Evolutionary conservation across 37 sponge, comb jelly and placozoan genomes (phyloP).

Genomic region (Oscarella lobularis): DNA sequence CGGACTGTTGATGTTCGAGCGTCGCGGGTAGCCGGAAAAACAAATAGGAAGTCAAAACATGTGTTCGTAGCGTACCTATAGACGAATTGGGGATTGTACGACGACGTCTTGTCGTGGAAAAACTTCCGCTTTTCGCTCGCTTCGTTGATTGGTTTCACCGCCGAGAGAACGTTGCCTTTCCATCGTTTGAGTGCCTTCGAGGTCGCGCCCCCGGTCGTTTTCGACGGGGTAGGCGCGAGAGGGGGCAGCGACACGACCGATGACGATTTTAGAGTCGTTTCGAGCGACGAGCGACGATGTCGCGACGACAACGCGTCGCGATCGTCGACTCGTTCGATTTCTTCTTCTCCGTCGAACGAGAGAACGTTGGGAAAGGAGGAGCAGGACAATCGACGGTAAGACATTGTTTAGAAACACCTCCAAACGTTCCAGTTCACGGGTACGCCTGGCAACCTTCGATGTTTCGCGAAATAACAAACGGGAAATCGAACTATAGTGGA

Average conservation of each 20-base stretch:
- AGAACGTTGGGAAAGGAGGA: too few species aligned
- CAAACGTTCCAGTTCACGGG: too few species aligned
- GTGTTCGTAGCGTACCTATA: too few species aligned
- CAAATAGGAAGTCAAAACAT: too few species aligned
- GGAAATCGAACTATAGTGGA: too few species aligned
- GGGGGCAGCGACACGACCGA: background rate
- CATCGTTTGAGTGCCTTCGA: background rate
- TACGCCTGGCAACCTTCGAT: too few species aligned
- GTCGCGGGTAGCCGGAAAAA: too few species aligned
- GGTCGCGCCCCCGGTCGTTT: background rate
- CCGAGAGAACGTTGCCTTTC: background rate
- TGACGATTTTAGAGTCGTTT: background rate
- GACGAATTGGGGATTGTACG: background rate
- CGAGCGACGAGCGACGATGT: background rate
- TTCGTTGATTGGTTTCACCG: background rate
- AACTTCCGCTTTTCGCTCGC: background rate
- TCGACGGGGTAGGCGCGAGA: too few species aligned
- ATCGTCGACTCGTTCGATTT: constrained; percentile 10
- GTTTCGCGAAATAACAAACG: too few species aligned
- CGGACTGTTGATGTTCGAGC: too few species aligned
- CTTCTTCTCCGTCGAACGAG: background rate
- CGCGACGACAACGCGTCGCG: constrained; percentile 1
- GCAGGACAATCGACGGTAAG: too few species aligned
- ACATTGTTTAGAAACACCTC: too few species aligned
- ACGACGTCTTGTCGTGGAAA: background rate